phyloP scores from a whole-genome alignment of 2,888 invertebrate species.

The Heterodera filipjevi region DNA sequence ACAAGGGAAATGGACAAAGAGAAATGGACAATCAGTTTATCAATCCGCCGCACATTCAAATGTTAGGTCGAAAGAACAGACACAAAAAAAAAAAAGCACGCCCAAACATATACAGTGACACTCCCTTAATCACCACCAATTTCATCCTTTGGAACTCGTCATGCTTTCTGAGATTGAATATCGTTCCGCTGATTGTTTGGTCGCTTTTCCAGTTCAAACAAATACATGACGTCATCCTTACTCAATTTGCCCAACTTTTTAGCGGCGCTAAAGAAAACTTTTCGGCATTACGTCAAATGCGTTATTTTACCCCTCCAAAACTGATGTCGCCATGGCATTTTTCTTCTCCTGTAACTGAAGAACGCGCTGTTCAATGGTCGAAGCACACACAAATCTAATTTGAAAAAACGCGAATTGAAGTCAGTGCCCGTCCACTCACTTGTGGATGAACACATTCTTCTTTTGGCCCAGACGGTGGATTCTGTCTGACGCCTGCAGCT shows the following conservation, averaged over 20 bases:
- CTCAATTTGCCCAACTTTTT: slow-evolving; percentile 55
- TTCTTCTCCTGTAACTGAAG: slow-evolving; percentile 80
- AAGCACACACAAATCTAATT: slow-evolving; percentile 81
- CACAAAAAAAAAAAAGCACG: too few relatives aligned
- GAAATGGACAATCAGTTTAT: too few relatives aligned
- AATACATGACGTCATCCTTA: slow-evolving; percentile 52
- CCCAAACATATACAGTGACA: not conserved
- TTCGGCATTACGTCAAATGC: not conserved
- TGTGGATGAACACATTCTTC: slow-evolving; percentile 80
- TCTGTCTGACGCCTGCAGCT: slow-evolving; percentile 90
- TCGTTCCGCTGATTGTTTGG: slow-evolving; percentile 45
- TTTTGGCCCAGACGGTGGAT: slow-evolving; percentile 87
- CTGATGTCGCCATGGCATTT: slow-evolving; percentile 73
- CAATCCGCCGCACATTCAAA: too few relatives aligned
- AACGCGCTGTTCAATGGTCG: slow-evolving; percentile 87
- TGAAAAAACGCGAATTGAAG: slow-evolving; percentile 39
- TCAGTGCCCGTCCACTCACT: slow-evolving; percentile 70
- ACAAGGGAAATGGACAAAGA: too few relatives aligned
- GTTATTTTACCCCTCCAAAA: slow-evolving; percentile 55
- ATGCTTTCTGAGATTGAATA: slow-evolving; percentile 44
- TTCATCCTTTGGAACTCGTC: not conserved
- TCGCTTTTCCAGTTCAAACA: slow-evolving; percentile 51
- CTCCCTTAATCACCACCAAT: not conserved
- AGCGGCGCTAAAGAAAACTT: slow-evolving; percentile 53
- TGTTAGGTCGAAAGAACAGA: too few relatives aligned